Percentiles rank a stretch among this genome's conserved stretches.
These are phyloP conservation scores for Holocentrus rufus DNA, from an alignment of 2,797 vertebrate genomes.

Conservation along the genomic window DNA sequence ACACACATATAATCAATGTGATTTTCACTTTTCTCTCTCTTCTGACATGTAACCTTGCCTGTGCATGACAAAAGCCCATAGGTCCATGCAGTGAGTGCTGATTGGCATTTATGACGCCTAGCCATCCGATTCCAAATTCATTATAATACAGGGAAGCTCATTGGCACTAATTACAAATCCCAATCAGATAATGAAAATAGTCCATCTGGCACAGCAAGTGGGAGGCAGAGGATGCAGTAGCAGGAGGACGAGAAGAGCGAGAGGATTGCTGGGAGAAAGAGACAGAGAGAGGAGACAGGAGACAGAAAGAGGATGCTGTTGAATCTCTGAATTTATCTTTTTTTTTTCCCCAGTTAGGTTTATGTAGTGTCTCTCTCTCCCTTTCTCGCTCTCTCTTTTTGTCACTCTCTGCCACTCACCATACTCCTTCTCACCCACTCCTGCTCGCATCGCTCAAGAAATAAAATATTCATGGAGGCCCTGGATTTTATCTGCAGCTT, in stretches of 20 bases:
- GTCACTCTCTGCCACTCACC: conserved; percentile 3
- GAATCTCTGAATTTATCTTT: not conserved
- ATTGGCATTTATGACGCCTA: not conserved
- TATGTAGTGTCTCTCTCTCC: not conserved
- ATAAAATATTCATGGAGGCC: conserved; percentile 73
- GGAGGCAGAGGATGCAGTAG: conserved; percentile 5
- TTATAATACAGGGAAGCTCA: conserved; percentile 37
- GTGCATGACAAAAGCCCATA: not conserved
- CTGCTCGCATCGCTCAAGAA: conserved; percentile 46
- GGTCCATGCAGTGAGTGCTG: not conserved
- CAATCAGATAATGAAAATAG: conserved; percentile 54
- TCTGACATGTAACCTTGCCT: not conserved
- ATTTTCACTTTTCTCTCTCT: not conserved
- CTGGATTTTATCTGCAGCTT: conserved; percentile 64
- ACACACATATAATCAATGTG: too few species aligned
- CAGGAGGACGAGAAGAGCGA: conserved; percentile 9
- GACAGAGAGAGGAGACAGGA: not conserved
- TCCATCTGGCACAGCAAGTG: conserved; percentile 35
- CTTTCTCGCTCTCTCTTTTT: conserved; percentile 2
- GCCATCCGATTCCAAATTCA: conserved; percentile 35
- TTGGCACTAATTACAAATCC: conserved; percentile 56
- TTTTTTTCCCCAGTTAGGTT: not conserved
- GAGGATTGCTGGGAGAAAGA: not conserved
- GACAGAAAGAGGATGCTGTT: conserved; percentile 19
- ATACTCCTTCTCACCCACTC: conserved; percentile 41